Base-by-base conservation (phyloP, 1,140 invertebrate species). In the Samia ricini region DNA sequence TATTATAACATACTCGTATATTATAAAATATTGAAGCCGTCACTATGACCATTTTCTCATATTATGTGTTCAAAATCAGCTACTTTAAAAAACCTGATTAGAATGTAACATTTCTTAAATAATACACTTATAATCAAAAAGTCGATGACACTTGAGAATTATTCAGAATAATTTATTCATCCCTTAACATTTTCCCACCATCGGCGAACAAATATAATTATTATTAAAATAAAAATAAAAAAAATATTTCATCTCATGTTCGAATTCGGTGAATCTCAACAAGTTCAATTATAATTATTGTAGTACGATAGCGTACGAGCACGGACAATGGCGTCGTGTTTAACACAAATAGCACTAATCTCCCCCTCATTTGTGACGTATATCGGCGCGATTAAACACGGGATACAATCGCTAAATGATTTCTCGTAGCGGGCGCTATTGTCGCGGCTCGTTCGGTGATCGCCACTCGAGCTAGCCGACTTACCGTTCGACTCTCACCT, bases 271-370 rank as follows among this genome's bases (percentile, higher is more conserved):
- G 51, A 52, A 52, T 52, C 51, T 52, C 51, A 66, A 61, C 64
- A 62, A 52, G 22, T 19, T 22, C 23, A 4, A 10, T 23, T 63
- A 57, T 49, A 62, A 62, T 66, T 59, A 64, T 62, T 64, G 63
- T 56, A 10, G 29, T 56, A 58, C 21, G 33, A 7, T 63, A 73
- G 57, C 65, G 63, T 15, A 21, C 51, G 51, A 76, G 70, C 55
- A 71, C 66, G 79, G 64, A 66, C 81, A 78, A 36, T 59, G 69
- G 86, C 76, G 60, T 48, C 70, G 61, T 79, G 83, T 88, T 84
- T 84, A 75, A 73, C 72, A 74, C 78, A 85, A 88, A 88, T 83
- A 86, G 73, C 76, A 66, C 74, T 83, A 77, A 83, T 83, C 83
- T 81, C 64, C 56, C 71, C 78, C 77, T 73, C 75, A 75, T 78